These are phyloP conservation scores for Acanthurus tractus DNA, from an alignment of 2,797 vertebrate species.

Conservation along the genomic window DNA sequence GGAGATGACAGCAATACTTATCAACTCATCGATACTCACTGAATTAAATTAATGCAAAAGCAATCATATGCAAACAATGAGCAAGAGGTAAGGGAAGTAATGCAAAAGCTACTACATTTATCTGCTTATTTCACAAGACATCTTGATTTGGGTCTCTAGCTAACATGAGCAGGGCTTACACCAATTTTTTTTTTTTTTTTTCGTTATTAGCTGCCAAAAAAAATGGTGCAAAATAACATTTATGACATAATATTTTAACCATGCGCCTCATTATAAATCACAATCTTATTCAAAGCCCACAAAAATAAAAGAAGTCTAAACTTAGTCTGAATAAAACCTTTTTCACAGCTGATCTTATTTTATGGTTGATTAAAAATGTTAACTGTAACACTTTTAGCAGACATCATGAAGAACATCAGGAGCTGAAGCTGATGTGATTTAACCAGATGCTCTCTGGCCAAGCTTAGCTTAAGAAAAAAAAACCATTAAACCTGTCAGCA, in stretches of 20 bases:
- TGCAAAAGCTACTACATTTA: background rate
- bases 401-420: no score
- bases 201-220: background rate
- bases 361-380: no score
- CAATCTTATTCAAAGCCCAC: background rate
- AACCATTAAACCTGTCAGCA: no score
- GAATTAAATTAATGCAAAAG: slow-evolving; percentile 4
- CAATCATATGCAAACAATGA: slow-evolving; percentile 10
- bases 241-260: background rate
- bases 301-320: background rate
- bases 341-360: background rate
- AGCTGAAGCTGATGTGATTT: no score
- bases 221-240: background rate
- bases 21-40: slow-evolving; percentile 15
- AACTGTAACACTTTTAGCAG: no score
- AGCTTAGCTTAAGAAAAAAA: no score
- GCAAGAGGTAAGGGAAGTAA: slow-evolving; percentile 1
- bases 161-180: background rate
- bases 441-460: no score
- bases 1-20: background rate
- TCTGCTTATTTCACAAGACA: background rate
- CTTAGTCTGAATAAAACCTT: background rate
- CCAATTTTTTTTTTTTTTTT: background rate
- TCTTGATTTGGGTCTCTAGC: background rate
- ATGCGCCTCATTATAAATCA: background rate